Evolutionary conservation across 2,113 vertebrate genomes (phyloP).

Genomic region (Orycteropus afer): DNA sequence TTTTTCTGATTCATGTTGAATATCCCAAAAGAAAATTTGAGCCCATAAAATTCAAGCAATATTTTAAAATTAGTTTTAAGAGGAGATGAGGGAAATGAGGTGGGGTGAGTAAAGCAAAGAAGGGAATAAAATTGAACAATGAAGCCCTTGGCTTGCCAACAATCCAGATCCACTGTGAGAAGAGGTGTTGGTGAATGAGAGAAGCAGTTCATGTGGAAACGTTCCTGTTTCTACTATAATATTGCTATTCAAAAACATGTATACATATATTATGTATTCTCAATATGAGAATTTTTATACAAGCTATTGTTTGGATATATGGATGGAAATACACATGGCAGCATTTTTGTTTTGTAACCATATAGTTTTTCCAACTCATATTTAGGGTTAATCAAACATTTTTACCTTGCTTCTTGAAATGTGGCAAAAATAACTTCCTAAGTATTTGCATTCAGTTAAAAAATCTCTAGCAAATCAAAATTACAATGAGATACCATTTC

Average conservation of each 20-base stretch:
- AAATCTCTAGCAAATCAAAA: neutral
- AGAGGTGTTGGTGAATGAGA: neutral
- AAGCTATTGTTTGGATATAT: neutral
- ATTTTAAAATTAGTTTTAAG: constrained; percentile 49
- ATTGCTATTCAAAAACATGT: neutral
- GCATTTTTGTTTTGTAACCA: neutral
- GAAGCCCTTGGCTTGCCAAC: neutral
- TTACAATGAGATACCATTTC: neutral
- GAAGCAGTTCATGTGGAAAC: neutral
- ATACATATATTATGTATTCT: neutral
- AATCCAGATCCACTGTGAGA: neutral
- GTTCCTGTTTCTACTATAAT: neutral
- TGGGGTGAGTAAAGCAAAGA: neutral
- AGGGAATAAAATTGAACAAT: neutral
- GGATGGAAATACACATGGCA: neutral
- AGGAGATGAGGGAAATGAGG: neutral
- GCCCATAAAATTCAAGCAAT: constrained; percentile 46
- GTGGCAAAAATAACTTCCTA: neutral
- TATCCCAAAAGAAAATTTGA: constrained; percentile 11
- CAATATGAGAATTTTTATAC: neutral
- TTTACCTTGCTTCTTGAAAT: neutral
- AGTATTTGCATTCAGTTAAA: neutral
- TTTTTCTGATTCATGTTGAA: constrained; percentile 48
- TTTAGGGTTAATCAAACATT: neutral
- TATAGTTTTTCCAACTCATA: neutral